Evolutionary conservation across 2,113 vertebrate genomes (phyloP).

Genomic region (Eolophus roseicapilla): DNA sequence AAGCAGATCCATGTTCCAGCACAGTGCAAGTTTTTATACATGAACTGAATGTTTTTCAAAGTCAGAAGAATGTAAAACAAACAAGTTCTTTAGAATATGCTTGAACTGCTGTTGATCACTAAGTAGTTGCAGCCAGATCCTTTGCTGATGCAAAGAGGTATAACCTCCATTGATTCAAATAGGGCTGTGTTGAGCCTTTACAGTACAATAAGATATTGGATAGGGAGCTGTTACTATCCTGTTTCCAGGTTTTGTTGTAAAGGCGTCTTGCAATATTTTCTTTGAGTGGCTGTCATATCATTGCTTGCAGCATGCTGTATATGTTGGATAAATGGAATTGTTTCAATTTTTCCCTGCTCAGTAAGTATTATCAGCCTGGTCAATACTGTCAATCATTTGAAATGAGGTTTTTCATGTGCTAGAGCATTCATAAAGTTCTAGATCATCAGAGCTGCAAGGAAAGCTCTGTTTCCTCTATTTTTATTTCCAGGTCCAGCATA

Average conservation of each 20-base stretch:
- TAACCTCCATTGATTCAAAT: neutral
- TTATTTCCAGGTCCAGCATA: neutral
- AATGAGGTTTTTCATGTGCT: neutral
- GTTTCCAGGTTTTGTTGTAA: neutral
- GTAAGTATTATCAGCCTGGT: neutral
- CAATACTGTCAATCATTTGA: neutral
- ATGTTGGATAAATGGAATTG: neutral
- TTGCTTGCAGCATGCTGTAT: neutral
- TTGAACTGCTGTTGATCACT: neutral
- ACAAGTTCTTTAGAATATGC: neutral
- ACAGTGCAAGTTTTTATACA: conserved; percentile 19
- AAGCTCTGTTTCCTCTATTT: neutral
- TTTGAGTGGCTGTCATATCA: neutral
- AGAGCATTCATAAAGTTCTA: neutral
- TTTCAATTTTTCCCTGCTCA: neutral
- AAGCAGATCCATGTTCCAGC: conserved; percentile 2
- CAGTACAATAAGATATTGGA: neutral
- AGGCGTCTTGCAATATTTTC: neutral
- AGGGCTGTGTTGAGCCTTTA: neutral
- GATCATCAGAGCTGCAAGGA: neutral
- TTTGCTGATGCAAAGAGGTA: conserved; percentile 1
- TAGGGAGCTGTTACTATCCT: neutral
- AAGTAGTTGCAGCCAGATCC: neutral
- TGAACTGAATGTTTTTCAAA: neutral
- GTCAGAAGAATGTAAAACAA: conserved; percentile 21